Evolutionary conservation across 92 coral and sea anemone genomes (phyloP).

Genomic region (Epizoanthus rinbou): DNA sequence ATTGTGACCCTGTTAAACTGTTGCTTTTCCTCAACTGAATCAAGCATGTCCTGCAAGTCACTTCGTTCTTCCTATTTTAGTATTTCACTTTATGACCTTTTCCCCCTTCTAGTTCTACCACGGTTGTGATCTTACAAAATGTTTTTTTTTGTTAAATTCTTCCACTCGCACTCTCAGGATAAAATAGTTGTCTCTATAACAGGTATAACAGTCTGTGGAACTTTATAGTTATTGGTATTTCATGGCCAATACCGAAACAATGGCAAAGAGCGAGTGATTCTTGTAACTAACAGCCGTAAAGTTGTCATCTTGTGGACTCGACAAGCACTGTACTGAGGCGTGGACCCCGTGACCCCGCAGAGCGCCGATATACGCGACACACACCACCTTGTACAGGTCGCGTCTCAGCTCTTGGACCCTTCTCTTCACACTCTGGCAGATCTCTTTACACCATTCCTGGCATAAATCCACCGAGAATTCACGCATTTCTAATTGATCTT

Average conservation of each 20-base stretch:
- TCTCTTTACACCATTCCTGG: constrained; percentile 88
- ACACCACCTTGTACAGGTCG: constrained; percentile 74
- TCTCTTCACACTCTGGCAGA: constrained; percentile 71
- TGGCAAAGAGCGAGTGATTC: constrained; percentile 80
- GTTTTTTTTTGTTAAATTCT: no score
- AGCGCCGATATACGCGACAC: constrained; percentile 86
- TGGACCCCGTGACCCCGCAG: constrained; percentile 85
- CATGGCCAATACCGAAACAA: constrained; percentile 77
- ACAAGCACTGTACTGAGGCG: constrained; percentile 76
- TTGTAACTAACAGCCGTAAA: constrained; percentile 80
- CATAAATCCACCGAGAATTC: constrained; percentile 66
- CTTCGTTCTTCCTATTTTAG: no score
- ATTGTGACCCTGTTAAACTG: no score
- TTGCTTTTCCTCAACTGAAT: no score
- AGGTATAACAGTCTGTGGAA: no score
- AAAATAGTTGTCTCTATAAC: no score
- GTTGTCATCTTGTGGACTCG: constrained; percentile 73
- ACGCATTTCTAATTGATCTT: constrained; percentile 57
- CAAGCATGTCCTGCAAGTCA: no score
- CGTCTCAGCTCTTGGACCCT: constrained; percentile 67
- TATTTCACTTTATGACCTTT: no score
- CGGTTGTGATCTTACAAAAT: no score
- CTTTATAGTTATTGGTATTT: constrained; percentile 51
- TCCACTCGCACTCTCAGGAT: no score
- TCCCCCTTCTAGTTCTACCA: no score